A percentile compares a stretch with the other conserved stretches of the same genome.
Conservation (phyloP, 2,797 vertebrate genomes). For the Halcyon badia region DNA sequence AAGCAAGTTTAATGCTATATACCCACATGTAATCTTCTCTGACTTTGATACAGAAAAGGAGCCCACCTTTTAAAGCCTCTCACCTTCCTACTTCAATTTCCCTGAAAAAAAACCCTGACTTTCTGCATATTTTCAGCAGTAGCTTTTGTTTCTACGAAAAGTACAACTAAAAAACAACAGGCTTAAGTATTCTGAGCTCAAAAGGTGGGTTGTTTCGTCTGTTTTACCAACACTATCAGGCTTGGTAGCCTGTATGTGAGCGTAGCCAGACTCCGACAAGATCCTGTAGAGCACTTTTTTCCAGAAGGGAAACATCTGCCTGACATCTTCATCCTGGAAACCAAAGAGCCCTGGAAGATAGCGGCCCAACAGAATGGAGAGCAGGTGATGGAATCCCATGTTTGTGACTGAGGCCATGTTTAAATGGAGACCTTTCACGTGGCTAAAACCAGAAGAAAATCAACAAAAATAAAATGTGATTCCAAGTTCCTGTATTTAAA, state of each 20-base stretch:
- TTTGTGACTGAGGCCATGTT: constrained; percentile 49
- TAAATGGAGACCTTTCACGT: constrained; percentile 81
- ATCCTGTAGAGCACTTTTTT: constrained; percentile 61
- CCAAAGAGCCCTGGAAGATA: constrained; percentile 71
- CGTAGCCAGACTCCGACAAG: constrained; percentile 76
- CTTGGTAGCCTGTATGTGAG: constrained; percentile 83
- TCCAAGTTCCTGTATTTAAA: not conserved
- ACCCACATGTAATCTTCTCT: not conserved
- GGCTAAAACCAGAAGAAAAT: constrained; percentile 55
- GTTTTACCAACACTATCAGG: constrained; percentile 81
- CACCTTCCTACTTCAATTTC: not conserved
- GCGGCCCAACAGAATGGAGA: constrained; percentile 71
- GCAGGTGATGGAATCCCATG: not conserved
- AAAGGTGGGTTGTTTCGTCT: not conserved
- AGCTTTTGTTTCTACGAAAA: not conserved
- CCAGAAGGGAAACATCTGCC: constrained; percentile 72
- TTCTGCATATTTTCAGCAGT: not conserved
- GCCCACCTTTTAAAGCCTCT: not conserved
- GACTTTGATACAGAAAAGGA: not conserved
- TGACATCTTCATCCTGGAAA: constrained; percentile 73
- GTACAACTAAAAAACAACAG: not conserved
- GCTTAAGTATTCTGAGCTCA: not conserved
- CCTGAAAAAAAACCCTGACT: not conserved
- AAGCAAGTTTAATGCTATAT: not conserved
- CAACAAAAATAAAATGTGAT: not conserved